These are phyloP conservation scores for Cryptosula pallasiana DNA, from an alignment of 2,888 invertebrate genomes.

Conservation along the genomic window DNA sequence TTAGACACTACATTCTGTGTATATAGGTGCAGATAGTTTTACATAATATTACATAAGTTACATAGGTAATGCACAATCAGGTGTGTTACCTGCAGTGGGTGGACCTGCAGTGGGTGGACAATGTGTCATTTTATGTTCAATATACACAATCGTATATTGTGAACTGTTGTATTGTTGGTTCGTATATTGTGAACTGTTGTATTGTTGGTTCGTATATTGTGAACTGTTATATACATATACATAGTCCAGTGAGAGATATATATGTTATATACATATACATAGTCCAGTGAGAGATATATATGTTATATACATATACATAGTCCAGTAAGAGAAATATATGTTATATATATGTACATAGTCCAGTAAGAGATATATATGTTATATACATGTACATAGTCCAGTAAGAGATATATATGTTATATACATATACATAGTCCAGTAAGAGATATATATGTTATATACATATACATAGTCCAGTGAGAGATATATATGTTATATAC, in stretches of 20 bases:
- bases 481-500: not conserved
- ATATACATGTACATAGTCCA: not conserved
- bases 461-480: not conserved
- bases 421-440: not conserved
- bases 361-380: not conserved
- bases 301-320: not conserved
- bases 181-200: too few relatives aligned
- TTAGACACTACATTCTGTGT: too few relatives aligned
- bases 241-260: not conserved
- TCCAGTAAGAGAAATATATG: not conserved
- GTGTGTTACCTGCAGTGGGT: too few relatives aligned
- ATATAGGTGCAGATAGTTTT: too few relatives aligned
- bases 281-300: not conserved
- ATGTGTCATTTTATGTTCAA: too few relatives aligned
- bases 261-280: not conserved
- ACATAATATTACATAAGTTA: too few relatives aligned
- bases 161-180: too few relatives aligned
- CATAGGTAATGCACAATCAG: too few relatives aligned
- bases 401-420: not conserved
- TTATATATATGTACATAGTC: not conserved
- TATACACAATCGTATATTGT: too few relatives aligned
- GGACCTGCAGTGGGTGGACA: too few relatives aligned
- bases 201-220: too few relatives aligned
- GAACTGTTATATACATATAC: not conserved
- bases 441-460: not conserved